Conservation (phyloP, 2,113 vertebrate genomes). For the Pelecanus crispus region DNA sequence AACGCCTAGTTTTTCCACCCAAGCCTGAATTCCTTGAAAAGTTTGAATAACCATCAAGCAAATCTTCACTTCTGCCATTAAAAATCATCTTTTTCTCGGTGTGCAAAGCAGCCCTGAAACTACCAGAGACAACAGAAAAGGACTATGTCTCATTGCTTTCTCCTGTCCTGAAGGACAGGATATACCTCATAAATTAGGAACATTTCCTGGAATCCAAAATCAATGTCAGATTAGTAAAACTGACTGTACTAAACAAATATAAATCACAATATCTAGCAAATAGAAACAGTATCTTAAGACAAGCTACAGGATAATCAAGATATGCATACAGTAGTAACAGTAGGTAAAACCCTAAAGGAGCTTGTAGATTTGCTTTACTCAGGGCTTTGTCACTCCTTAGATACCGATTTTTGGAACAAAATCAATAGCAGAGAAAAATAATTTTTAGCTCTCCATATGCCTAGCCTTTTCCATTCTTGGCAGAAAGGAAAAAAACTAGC, state of each 20-base stretch:
- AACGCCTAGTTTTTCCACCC: not conserved
- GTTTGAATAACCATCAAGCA: not conserved
- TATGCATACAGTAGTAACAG: not conserved
- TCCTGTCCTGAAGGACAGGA: not conserved
- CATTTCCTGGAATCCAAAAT: not conserved
- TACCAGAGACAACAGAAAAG: not conserved
- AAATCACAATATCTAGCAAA: not conserved
- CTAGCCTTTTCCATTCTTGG: not conserved
- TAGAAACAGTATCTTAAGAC: not conserved
- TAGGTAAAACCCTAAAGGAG: not conserved
- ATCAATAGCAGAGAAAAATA: not conserved
- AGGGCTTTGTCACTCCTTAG: not conserved
- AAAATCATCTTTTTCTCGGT: not conserved
- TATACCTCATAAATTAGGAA: not conserved
- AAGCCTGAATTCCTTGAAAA: not conserved
- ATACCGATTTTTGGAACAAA: not conserved
- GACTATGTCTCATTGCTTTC: not conserved
- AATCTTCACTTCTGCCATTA: not conserved
- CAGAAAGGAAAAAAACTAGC: not conserved
- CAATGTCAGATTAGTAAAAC: not conserved
- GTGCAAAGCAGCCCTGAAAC: not conserved
- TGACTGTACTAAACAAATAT: not conserved
- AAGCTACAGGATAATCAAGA: not conserved
- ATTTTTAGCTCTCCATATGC: constrained; percentile 50
- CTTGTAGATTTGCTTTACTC: not conserved